Evolutionary conservation across 2,113 vertebrate species (phyloP).

Genomic region (Charadrius vociferus): DNA sequence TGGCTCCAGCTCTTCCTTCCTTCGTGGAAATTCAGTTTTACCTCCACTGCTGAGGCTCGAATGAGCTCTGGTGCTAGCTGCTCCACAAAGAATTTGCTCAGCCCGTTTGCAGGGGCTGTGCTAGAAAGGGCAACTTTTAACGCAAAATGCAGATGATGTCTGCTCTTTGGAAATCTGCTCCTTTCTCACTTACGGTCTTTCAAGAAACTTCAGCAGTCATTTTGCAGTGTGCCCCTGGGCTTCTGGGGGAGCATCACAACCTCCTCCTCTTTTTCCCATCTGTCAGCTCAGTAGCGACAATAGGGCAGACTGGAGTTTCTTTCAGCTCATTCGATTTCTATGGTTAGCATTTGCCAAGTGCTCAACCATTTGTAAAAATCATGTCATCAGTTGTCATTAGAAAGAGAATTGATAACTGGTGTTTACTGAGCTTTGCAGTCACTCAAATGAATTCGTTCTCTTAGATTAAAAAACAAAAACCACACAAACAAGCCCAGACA

Average conservation of each 20-base stretch:
- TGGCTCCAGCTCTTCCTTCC: neutral
- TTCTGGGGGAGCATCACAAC: conserved; percentile 44
- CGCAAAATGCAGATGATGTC: neutral
- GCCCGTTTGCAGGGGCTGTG: neutral
- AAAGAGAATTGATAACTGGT: conserved; percentile 51
- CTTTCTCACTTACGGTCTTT: neutral
- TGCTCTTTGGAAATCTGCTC: neutral
- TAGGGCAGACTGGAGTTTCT: conserved; percentile 38
- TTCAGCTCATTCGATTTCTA: conserved; percentile 55
- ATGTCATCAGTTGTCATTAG: conserved; percentile 65
- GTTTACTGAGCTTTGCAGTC: conserved; percentile 25
- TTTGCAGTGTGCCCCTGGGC: neutral
- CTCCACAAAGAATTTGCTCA: neutral
- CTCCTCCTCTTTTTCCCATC: conserved; percentile 52
- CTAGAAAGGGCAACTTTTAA: neutral
- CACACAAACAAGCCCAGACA: neutral
- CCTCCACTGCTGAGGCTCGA: neutral
- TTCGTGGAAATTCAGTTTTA: neutral
- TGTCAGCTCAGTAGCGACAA: conserved; percentile 30
- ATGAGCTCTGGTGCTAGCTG: neutral
- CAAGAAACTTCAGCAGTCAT: conserved; percentile 11
- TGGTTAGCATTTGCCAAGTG: conserved; percentile 52
- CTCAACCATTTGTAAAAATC: conserved; percentile 63
- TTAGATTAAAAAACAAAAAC: neutral
- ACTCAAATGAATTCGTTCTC: conserved; percentile 8